phyloP scores from a whole-genome alignment of 2,797 vertebrate species.

The Malacoraja senta region DNA sequence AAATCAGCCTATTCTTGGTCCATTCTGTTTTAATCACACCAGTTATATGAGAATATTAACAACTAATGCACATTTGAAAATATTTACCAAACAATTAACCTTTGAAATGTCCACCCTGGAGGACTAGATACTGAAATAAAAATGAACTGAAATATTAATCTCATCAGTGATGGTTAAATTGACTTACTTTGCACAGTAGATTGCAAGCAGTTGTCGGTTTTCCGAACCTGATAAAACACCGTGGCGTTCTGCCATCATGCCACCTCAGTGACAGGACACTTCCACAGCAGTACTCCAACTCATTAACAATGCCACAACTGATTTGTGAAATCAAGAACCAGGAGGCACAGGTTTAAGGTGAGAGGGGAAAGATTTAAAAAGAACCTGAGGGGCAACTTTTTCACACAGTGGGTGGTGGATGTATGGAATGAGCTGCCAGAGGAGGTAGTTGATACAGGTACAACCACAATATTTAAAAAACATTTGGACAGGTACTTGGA shows the following conservation, averaged over 20 bases:
- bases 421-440: no score
- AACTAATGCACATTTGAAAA: neutral
- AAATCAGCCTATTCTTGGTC: neutral
- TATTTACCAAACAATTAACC: neutral
- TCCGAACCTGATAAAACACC: neutral
- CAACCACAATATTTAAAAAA: no score
- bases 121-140: neutral
- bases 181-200: neutral
- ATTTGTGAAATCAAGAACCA: no score
- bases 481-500: no score
- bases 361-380: no score
- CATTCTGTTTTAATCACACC: neutral
- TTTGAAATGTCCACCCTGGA: neutral
- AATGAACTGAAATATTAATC: neutral
- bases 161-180: neutral
- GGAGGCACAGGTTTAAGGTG: no score
- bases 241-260: neutral
- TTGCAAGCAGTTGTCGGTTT: neutral
- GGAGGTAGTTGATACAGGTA: no score
- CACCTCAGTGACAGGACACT: neutral
- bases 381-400: no score
- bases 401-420: no score
- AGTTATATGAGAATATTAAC: neutral
- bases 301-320: neutral
- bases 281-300: neutral